These are phyloP conservation scores for Nothura maculosa DNA, from an alignment of 2,797 vertebrate genomes.

Conservation along the genomic window DNA sequence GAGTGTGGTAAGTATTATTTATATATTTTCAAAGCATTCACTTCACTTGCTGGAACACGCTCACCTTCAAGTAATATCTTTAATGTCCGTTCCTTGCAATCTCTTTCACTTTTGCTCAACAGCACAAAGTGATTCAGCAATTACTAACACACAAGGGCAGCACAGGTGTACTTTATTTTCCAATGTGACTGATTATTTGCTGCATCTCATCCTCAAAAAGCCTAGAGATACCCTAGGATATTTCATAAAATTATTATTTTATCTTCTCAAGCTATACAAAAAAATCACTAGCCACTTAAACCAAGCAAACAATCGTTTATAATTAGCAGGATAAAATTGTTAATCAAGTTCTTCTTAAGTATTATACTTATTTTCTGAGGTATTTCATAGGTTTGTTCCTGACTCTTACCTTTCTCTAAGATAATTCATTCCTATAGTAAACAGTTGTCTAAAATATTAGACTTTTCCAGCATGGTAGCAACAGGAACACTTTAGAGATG, in stretches of 20 bases:
- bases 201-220: neutral
- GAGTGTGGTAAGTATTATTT: neutral
- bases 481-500: neutral
- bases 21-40: slow-evolving; percentile 11
- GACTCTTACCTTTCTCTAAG: neutral
- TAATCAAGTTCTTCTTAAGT: neutral
- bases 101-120: neutral
- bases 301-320: neutral
- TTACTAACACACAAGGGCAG: neutral
- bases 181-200: neutral
- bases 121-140: neutral
- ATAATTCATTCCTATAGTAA: neutral
- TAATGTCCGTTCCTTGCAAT: neutral
- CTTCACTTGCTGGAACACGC: too few relatives aligned
- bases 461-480: neutral
- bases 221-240: neutral
- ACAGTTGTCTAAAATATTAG: neutral
- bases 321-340: neutral
- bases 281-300: neutral
- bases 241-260: neutral
- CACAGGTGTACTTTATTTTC: neutral
- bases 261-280: neutral
- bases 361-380: neutral
- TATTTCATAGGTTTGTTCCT: neutral
- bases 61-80: neutral